These are phyloP conservation scores for Psammodynastes pulverulentus DNA, from an alignment of 2,113 vertebrate genomes.

Conservation along the genomic window DNA sequence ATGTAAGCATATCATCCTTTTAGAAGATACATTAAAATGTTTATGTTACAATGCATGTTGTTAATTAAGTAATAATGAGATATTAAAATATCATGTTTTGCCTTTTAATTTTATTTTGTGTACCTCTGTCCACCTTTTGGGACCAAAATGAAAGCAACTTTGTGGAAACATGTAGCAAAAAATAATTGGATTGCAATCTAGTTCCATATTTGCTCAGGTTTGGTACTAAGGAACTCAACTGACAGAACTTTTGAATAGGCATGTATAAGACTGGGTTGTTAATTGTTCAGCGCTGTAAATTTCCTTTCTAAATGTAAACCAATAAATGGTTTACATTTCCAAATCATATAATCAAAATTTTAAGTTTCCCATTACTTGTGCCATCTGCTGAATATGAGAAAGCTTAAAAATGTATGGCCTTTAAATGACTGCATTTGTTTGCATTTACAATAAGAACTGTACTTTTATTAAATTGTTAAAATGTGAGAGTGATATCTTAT, in stretches of 20 bases:
- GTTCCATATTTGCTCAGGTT: background rate
- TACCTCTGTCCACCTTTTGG: background rate
- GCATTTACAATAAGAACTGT: slow-evolving; percentile 42
- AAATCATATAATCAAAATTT: slow-evolving; percentile 50
- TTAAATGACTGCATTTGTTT: slow-evolving; percentile 52
- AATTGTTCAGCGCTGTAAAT: slow-evolving; percentile 58
- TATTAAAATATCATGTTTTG: slow-evolving; percentile 20
- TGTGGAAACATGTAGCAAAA: slow-evolving; percentile 42
- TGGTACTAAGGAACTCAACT: background rate
- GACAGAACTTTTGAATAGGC: background rate
- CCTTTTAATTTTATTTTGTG: slow-evolving; percentile 47
- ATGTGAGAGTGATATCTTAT: slow-evolving; percentile 65
- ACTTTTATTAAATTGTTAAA: slow-evolving; percentile 60
- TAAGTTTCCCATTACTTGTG: slow-evolving; percentile 49
- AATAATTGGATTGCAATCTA: background rate
- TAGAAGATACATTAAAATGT: slow-evolving; percentile 31
- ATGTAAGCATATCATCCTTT: slow-evolving; percentile 23
- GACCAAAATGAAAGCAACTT: slow-evolving; percentile 6
- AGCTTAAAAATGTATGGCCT: slow-evolving; percentile 37
- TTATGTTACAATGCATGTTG: slow-evolving; percentile 33
- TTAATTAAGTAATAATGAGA: slow-evolving; percentile 19
- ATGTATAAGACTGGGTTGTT: background rate
- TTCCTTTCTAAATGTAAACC: slow-evolving; percentile 62
- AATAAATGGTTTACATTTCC: slow-evolving; percentile 62
- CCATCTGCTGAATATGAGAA: slow-evolving; percentile 51